Percentiles rank a stretch among this genome's conserved stretches.
phyloP scores from a whole-genome alignment of 2,113 vertebrate species.

The Nibea coibor region DNA sequence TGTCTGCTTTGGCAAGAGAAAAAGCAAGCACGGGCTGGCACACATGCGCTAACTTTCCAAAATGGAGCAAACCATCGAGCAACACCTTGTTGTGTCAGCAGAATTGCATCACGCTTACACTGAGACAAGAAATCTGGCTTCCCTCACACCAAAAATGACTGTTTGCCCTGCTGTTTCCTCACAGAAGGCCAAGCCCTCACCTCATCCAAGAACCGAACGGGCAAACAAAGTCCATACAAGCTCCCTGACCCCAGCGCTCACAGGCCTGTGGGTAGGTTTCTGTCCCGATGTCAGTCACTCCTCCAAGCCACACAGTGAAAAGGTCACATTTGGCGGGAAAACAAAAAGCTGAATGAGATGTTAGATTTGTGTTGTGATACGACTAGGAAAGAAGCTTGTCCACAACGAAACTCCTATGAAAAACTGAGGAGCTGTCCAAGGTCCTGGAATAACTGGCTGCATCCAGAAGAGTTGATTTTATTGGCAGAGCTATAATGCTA shows the following conservation, averaged over 20 bases:
- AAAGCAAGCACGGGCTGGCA: constrained; percentile 31
- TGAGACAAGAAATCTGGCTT: constrained; percentile 55
- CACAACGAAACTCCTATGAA: neutral
- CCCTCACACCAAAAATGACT: constrained; percentile 70
- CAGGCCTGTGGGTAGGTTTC: constrained; percentile 86
- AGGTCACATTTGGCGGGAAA: constrained; percentile 78
- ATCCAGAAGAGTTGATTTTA: neutral
- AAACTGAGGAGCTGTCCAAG: constrained; percentile 18
- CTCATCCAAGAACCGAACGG: constrained; percentile 81
- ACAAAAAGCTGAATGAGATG: neutral
- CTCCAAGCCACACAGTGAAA: constrained; percentile 79
- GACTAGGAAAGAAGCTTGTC: neutral
- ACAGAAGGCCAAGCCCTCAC: constrained; percentile 82
- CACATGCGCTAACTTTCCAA: constrained; percentile 30
- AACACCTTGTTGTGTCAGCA: constrained; percentile 55
- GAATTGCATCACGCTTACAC: constrained; percentile 42
- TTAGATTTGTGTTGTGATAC: neutral
- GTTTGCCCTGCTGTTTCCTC: constrained; percentile 83
- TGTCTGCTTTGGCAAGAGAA: constrained; percentile 73
- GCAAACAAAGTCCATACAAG: constrained; percentile 83
- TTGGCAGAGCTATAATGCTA: neutral
- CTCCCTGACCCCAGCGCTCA: constrained; percentile 83
- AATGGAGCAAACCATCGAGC: constrained; percentile 34
- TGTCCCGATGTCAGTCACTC: constrained; percentile 56
- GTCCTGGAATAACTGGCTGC: constrained; percentile 9